Evolutionary conservation across 92 coral and sea anemone genomes (phyloP).

Genomic region (Parazoanthus swiftii): DNA sequence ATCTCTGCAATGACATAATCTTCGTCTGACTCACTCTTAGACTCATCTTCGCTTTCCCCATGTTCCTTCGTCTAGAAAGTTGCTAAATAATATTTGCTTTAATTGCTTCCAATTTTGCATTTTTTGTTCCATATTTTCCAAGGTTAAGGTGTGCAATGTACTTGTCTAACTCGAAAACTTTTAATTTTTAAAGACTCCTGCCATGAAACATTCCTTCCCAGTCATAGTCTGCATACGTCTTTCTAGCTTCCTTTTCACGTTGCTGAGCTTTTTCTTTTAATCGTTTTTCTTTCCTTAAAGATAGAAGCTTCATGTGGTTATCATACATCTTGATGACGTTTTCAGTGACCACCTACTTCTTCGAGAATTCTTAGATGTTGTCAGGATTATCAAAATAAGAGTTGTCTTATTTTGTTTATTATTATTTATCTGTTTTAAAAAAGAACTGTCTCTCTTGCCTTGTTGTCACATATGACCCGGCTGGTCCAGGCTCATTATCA

Average conservation of each 20-base stretch:
- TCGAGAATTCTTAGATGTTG: not conserved
- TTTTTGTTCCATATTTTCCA: conserved; percentile 39
- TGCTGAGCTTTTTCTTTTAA: conserved; percentile 28
- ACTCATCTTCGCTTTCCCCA: conserved; percentile 33
- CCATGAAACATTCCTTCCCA: conserved; percentile 52
- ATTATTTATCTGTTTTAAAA: conserved; percentile 39
- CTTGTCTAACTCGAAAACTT: conserved; percentile 49
- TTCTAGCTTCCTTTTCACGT: conserved; percentile 38
- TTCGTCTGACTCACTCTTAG: conserved; percentile 26
- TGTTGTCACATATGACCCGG: conserved; percentile 48
- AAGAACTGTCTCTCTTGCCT: conserved; percentile 44
- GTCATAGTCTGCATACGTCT: conserved; percentile 28
- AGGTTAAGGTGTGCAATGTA: conserved; percentile 44
- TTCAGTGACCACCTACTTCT: not conserved
- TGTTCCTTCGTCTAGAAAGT: conserved; percentile 36
- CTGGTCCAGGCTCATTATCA: conserved; percentile 61
- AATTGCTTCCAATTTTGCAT: conserved; percentile 36
- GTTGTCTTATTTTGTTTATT: conserved; percentile 19
- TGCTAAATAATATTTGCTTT: conserved; percentile 43
- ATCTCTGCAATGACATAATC: conserved; percentile 41
- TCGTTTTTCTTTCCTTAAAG: conserved; percentile 41
- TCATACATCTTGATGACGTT: conserved; percentile 37
- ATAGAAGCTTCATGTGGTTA: conserved; percentile 39
- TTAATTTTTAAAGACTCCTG: conserved; percentile 46
- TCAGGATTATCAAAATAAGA: conserved; percentile 44